A percentile compares a stretch with the other conserved stretches of the same genome.
phyloP scores from a whole-genome alignment of 2,888 invertebrate genomes.

The Autographa pulchrina region DNA sequence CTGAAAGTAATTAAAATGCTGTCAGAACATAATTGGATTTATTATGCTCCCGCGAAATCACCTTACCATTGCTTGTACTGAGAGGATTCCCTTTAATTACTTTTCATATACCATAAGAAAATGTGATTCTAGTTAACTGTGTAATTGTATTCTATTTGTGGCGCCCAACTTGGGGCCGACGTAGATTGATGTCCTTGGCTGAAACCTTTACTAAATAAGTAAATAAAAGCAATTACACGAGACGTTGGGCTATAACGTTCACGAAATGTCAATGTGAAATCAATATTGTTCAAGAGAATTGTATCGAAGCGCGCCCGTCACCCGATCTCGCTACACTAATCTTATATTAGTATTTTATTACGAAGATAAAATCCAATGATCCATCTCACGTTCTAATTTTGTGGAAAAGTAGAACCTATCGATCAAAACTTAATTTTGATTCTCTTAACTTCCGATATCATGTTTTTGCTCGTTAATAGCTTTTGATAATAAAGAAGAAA shows the following conservation, averaged over 20 bases:
- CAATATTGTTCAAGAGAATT: conserved; percentile 50
- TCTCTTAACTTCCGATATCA: conserved; percentile 40
- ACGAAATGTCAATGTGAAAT: conserved; percentile 54
- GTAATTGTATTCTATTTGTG: conserved; percentile 41
- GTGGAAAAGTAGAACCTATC: conserved; percentile 35
- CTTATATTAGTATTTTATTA: conserved; percentile 24
- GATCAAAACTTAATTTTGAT: conserved; percentile 53
- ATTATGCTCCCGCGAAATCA: conserved; percentile 46
- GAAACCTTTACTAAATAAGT: conserved; percentile 43
- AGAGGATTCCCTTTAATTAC: conserved; percentile 42
- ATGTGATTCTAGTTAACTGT: conserved; percentile 30
- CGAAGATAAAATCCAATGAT: conserved; percentile 39
- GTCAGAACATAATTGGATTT: conserved; percentile 60
- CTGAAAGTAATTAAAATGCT: conserved; percentile 62
- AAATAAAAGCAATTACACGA: conserved; percentile 52
- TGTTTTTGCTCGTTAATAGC: conserved; percentile 23
- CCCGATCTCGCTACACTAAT: conserved; percentile 33
- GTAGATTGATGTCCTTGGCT: conserved; percentile 39
- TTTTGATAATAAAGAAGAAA: conserved; percentile 33
- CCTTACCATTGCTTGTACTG: conserved; percentile 32
- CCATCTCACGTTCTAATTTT: conserved; percentile 43
- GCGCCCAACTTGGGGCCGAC: conserved; percentile 55
- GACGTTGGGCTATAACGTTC: conserved; percentile 39
- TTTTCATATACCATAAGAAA: conserved; percentile 30
- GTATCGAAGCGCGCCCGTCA: conserved; percentile 41